Evolutionary conservation across 2,888 invertebrate genomes (phyloP).

Genomic region (Clunio marinus): DNA sequence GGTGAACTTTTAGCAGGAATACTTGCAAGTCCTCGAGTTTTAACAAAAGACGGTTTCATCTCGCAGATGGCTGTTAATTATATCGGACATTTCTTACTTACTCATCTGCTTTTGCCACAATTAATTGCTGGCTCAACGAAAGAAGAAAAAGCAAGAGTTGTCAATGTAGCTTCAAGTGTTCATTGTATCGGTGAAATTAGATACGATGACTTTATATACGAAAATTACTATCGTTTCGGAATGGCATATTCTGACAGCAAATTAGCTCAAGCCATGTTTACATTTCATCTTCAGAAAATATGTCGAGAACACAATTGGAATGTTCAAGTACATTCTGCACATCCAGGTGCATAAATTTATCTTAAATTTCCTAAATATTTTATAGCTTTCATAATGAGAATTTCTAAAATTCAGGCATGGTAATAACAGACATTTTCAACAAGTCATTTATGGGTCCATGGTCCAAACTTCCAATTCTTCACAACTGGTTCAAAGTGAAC

Average conservation of each 20-base stretch:
- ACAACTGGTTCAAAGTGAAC: not conserved
- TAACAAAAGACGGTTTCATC: conserved; percentile 80
- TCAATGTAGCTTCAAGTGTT: conserved; percentile 83
- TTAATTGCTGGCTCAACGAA: conserved; percentile 57
- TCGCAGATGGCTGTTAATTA: conserved; percentile 84
- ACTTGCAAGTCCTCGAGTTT: conserved; percentile 76
- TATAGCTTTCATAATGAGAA: no score
- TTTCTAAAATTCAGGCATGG: no score
- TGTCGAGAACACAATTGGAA: conserved; percentile 55
- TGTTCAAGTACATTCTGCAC: conserved; percentile 69
- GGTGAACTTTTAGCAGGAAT: no score
- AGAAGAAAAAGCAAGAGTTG: conserved; percentile 62
- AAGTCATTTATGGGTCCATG: conserved; percentile 61
- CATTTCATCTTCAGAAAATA: conserved; percentile 56
- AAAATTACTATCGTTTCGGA: conserved; percentile 61
- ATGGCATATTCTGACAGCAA: conserved; percentile 81
- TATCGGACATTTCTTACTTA: conserved; percentile 78
- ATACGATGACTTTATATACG: conserved; percentile 69
- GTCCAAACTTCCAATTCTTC: conserved; percentile 47
- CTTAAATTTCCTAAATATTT: no score
- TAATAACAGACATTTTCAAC: conserved; percentile 66
- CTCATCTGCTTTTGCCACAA: conserved; percentile 72
- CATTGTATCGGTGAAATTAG: conserved; percentile 69
- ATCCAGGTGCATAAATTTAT: no score
- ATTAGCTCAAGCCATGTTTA: conserved; percentile 69